Evolutionary conservation across 2,888 invertebrate genomes (phyloP).

Genomic region (Cremastinae sp.): DNA sequence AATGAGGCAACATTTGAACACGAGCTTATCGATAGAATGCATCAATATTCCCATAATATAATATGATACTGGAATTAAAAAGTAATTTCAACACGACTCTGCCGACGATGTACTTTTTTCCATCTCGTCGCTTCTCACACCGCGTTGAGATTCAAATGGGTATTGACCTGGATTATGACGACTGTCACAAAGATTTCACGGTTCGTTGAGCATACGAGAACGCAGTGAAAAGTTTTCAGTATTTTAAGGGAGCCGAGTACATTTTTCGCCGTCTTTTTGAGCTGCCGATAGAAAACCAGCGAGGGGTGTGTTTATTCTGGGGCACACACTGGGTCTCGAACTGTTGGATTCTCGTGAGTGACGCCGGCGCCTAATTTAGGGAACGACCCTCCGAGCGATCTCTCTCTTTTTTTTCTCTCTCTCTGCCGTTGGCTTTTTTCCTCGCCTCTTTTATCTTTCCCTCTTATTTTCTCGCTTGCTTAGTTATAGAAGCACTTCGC

Average conservation of each 20-base stretch:
- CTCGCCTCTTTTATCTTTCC: conserved; percentile 17
- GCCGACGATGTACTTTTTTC: neutral
- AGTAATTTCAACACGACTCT: neutral
- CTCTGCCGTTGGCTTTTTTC: neutral
- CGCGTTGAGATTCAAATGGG: conserved; percentile 41
- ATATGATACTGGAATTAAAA: neutral
- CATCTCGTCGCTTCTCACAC: neutral
- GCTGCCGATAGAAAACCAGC: conserved; percentile 18
- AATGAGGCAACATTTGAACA: conserved; percentile 2
- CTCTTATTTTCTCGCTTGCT: conserved; percentile 13
- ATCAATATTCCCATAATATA: neutral
- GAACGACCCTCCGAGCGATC: conserved; percentile 38
- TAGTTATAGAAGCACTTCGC: conserved; percentile 21
- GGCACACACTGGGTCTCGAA: conserved; percentile 25
- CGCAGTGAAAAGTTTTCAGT: conserved; percentile 36
- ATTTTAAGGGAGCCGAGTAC: conserved; percentile 21
- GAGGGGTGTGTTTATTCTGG: conserved; percentile 34
- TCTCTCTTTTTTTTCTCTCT: conserved; percentile 20
- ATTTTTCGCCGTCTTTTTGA: conserved; percentile 29
- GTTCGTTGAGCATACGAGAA: conserved; percentile 34
- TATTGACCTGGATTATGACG: conserved; percentile 40
- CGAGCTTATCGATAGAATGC: neutral
- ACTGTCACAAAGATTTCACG: conserved; percentile 30
- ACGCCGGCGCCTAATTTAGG: conserved; percentile 58
- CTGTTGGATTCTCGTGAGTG: conserved; percentile 45